phyloP scores from a whole-genome alignment of 1,140 invertebrate genomes.

The Archegozetes longisetosus region DNA sequence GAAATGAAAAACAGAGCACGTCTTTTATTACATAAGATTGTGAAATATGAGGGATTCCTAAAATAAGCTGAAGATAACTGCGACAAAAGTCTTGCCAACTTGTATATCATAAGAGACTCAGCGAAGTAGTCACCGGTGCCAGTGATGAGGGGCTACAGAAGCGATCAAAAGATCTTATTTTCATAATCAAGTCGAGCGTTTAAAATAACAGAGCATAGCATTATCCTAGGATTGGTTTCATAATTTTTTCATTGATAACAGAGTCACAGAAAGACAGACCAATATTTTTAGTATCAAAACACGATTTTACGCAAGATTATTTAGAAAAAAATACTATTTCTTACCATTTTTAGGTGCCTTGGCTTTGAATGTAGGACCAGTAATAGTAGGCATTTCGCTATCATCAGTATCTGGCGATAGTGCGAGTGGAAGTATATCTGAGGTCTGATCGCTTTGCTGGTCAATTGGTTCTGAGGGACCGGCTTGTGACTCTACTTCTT shows the following conservation, averaged over 20 bases:
- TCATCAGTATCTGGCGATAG: conserved; percentile 3
- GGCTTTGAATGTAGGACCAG: conserved; percentile 8
- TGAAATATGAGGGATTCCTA: background rate
- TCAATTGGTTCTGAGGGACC: background rate
- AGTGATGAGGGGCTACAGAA: too few relatives aligned
- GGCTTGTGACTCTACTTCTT: too few relatives aligned
- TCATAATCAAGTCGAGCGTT: background rate
- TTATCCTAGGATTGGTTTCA: too few relatives aligned
- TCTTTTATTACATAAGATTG: background rate
- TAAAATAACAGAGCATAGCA: background rate
- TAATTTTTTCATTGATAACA: too few relatives aligned
- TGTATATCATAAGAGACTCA: background rate
- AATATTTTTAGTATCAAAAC: too few relatives aligned
- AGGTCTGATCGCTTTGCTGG: conserved; percentile 2
- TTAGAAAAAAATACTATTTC: too few relatives aligned
- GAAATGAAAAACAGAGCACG: background rate
- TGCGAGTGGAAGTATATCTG: conserved; percentile 1
- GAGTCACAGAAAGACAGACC: too few relatives aligned
- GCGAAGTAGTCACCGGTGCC: background rate
- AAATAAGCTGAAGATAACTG: background rate
- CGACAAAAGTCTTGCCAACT: background rate
- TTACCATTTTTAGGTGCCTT: conserved; percentile 16
- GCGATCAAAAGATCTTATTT: too few relatives aligned
- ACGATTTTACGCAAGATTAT: too few relatives aligned
- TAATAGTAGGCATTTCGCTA: background rate